Evolutionary conservation across 2,797 vertebrate genomes (phyloP).

Genomic region (Salmo trutta): DNA sequence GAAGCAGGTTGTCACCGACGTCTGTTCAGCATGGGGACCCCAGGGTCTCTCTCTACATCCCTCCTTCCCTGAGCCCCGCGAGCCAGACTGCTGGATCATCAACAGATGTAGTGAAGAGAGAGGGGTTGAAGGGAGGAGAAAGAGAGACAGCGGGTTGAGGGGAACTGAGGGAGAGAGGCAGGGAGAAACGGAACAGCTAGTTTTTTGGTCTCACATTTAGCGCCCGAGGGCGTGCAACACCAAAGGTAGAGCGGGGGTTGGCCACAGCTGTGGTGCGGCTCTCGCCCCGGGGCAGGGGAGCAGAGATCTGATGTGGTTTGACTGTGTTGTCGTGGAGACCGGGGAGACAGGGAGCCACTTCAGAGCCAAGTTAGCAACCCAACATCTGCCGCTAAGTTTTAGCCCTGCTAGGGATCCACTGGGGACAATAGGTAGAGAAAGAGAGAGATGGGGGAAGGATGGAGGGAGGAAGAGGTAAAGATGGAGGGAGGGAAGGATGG

Average conservation of each 20-base stretch:
- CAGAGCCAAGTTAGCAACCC: conserved; percentile 87
- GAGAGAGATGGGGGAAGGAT: conserved; percentile 55
- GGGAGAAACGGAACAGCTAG: conserved; percentile 34
- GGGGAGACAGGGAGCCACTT: conserved; percentile 87
- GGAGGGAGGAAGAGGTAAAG: neutral
- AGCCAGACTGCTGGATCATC: conserved; percentile 69
- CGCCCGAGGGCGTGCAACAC: conserved; percentile 88
- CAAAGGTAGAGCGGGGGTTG: conserved; percentile 90
- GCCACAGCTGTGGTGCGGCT: conserved; percentile 93
- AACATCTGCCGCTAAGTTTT: conserved; percentile 95
- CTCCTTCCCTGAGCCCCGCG: conserved; percentile 61
- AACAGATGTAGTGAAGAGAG: conserved; percentile 69
- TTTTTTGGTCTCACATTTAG: conserved; percentile 82
- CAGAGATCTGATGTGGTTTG: conserved; percentile 92
- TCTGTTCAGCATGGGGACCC: conserved; percentile 81
- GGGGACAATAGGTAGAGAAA: conserved; percentile 88
- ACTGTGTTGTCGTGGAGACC: conserved; percentile 87
- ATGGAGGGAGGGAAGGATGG: conserved; percentile 18
- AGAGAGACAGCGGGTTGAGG: conserved; percentile 22
- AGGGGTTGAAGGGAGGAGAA: conserved; percentile 48
- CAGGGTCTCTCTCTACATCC: conserved; percentile 61
- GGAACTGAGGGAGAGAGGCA: neutral
- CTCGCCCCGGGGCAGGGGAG: conserved; percentile 91
- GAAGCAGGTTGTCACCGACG: conserved; percentile 86
- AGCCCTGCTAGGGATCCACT: conserved; percentile 79